A percentile compares a stretch with the other conserved stretches of the same genome.
These are phyloP conservation scores for Allophyes oxyacanthae DNA, from an alignment of 2,888 invertebrate species.

Conservation along the genomic window DNA sequence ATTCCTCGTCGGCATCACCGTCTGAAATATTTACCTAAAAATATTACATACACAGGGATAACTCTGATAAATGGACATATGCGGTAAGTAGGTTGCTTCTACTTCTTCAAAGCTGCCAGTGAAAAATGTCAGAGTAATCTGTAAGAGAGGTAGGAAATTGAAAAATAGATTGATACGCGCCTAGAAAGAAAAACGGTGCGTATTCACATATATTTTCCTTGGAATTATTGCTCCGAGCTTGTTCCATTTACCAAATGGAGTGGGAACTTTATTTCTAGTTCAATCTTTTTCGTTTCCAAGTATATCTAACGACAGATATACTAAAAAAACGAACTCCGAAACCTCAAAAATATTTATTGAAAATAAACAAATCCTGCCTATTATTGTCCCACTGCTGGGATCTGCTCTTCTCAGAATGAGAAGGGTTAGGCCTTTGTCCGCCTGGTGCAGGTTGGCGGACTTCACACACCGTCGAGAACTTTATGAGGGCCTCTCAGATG, in stretches of 20 bases:
- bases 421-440: no score
- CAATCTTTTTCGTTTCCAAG: constrained; percentile 4
- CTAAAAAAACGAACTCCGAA: no score
- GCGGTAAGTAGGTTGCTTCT: constrained; percentile 19
- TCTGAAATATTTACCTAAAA: constrained; percentile 2
- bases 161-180: constrained; percentile 57
- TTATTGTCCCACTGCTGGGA: no score
- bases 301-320: neutral
- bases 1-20: constrained; percentile 5
- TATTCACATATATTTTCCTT: constrained; percentile 17
- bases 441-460: no score
- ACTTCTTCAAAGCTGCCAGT: constrained; percentile 25
- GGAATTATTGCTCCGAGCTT: constrained; percentile 10
- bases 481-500: no score
- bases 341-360: no score
- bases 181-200: no score
- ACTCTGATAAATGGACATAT: constrained; percentile 31
- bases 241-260: constrained; percentile 11
- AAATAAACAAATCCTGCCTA: no score
- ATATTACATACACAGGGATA: constrained; percentile 13
- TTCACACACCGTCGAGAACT: no score
- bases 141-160: constrained; percentile 49
- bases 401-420: no score
- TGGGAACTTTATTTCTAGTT: constrained; percentile 2
- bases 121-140: constrained; percentile 35